A percentile compares a stretch with the other conserved stretches of the same genome.
Evolutionary conservation across 2,113 vertebrate species (phyloP).

Genomic region (Alligator sinensis): DNA sequence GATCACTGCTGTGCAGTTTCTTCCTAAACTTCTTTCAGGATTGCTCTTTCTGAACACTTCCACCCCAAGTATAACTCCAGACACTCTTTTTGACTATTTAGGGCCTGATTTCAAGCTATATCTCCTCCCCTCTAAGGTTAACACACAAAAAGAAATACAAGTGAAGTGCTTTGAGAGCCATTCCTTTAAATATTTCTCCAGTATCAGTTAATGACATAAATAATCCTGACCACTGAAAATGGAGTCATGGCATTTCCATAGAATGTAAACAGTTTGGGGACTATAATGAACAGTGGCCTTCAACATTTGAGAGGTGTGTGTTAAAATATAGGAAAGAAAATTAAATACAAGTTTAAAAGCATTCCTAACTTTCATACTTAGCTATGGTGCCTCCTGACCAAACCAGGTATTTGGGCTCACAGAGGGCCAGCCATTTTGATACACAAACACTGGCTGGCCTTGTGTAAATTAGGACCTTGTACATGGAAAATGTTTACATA

Average conservation of each 20-base stretch:
- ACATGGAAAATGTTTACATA: background rate
- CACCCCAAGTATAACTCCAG: background rate
- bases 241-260: too few relatives aligned
- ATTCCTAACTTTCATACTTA: accelerated
- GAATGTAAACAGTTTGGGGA: accelerated
- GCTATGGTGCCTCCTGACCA: accelerated
- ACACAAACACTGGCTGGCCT: accelerated
- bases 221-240: background rate
- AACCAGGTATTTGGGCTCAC: accelerated
- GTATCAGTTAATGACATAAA: background rate
- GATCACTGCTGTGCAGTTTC: background rate
- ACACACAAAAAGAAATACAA: too few relatives aligned
- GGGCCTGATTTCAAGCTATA: background rate
- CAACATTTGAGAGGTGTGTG: accelerated
- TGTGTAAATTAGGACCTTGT: background rate
- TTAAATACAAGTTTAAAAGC: accelerated
- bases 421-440: accelerated
- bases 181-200: background rate
- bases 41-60: background rate
- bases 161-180: background rate
- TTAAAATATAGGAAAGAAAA: accelerated
- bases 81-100: background rate
- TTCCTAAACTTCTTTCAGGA: background rate
- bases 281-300: background rate
- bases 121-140: too few relatives aligned